Evolutionary conservation across 2,797 vertebrate genomes (phyloP).

Genomic region (Catharus ustulatus): DNA sequence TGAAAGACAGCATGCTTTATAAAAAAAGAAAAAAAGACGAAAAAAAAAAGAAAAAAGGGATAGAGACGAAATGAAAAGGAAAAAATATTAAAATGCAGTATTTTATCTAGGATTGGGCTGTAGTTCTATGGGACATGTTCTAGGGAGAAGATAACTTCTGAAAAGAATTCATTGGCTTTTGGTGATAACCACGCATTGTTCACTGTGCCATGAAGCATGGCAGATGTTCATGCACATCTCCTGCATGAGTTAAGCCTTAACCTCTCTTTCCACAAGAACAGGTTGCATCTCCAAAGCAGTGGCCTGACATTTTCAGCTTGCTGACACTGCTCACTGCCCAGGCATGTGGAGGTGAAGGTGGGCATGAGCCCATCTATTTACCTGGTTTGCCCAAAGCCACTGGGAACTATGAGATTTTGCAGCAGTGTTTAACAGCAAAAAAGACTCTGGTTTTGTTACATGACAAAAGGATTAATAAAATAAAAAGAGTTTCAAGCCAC

Average conservation of each 20-base stretch:
- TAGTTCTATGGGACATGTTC: neutral
- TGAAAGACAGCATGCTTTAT: conserved; percentile 75
- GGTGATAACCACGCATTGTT: conserved; percentile 6
- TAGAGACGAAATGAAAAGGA: neutral
- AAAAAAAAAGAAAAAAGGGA: neutral
- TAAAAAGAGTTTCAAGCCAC: neutral
- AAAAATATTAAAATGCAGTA: conserved; percentile 15
- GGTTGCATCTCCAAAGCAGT: neutral
- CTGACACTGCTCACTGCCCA: neutral
- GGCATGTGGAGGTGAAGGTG: accelerated
- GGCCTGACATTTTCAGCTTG: neutral
- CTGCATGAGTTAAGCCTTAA: neutral
- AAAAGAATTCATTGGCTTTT: neutral
- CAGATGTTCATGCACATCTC: accelerated
- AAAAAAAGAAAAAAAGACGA: neutral
- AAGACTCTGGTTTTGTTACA: neutral
- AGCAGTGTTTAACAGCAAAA: neutral
- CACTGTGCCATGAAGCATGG: neutral
- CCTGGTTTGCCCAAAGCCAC: neutral
- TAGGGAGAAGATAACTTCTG: neutral
- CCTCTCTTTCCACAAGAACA: neutral
- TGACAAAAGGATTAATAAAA: conserved; percentile 15
- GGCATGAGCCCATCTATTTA: neutral
- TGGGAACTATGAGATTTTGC: neutral
- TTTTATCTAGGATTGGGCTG: conserved; percentile 31